A percentile compares a stretch with the other conserved stretches of the same genome.
These are phyloP conservation scores for Amphiprion ocellaris DNA, from an alignment of 2,113 vertebrate genomes.

Conservation along the genomic window DNA sequence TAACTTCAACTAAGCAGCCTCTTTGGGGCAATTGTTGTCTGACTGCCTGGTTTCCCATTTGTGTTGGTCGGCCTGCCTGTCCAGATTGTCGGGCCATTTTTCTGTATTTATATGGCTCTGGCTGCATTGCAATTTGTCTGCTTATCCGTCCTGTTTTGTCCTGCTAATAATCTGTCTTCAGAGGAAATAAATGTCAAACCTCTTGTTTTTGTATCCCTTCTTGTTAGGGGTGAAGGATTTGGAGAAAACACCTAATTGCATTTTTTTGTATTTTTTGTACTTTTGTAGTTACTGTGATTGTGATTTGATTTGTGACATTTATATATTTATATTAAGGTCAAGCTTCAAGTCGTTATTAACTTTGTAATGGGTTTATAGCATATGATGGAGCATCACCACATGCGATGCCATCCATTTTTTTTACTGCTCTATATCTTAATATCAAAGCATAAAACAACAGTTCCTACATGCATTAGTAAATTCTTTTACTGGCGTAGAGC, in stretches of 20 bases:
- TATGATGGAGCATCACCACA: no score
- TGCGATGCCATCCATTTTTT: no score
- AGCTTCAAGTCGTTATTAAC: no score
- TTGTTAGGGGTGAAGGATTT: neutral
- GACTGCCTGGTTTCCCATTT: constrained; percentile 11
- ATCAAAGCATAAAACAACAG: no score
- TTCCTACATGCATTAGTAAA: no score
- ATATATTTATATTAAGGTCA: no score
- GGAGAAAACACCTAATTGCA: neutral
- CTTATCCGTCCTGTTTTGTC: neutral
- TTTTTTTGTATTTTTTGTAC: no score
- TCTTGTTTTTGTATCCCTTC: neutral
- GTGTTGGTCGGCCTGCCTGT: neutral
- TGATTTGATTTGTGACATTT: no score
- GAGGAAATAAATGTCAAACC: neutral
- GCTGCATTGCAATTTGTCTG: neutral
- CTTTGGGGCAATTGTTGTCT: constrained; percentile 14
- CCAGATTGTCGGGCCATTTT: constrained; percentile 1
- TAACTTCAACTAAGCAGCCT: neutral
- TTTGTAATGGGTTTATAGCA: no score
- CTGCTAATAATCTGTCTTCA: constrained; percentile 8
- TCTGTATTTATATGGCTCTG: neutral
- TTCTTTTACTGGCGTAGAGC: no score
- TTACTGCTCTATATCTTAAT: no score
- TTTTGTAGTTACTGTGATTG: no score